These are phyloP conservation scores for Pseudochirops cupreus DNA, from an alignment of 2,797 vertebrate species.

Conservation along the genomic window DNA sequence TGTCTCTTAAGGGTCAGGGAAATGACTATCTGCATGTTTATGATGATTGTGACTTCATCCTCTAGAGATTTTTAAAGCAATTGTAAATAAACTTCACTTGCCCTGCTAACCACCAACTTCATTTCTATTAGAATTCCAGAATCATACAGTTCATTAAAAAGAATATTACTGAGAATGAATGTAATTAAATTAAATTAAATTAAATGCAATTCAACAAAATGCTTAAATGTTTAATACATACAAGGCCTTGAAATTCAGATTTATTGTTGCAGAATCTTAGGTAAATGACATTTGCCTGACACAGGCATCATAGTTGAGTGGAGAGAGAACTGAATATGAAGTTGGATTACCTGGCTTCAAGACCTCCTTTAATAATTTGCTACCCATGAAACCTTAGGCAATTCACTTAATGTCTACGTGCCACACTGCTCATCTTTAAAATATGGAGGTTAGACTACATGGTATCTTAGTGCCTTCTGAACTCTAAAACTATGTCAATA, in stretches of 20 bases:
- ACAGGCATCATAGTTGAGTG: neutral
- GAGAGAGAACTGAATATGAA: neutral
- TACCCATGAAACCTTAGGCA: neutral
- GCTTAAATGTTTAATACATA: neutral
- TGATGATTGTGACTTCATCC: constrained; percentile 32
- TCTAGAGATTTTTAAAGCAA: constrained; percentile 30
- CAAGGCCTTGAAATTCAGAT: neutral
- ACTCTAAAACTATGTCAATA: neutral
- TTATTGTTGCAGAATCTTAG: neutral
- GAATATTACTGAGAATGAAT: neutral
- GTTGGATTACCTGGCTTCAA: neutral
- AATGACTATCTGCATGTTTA: constrained; percentile 51
- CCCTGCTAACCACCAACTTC: constrained; percentile 44
- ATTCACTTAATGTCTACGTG: neutral
- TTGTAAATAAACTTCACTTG: constrained; percentile 45
- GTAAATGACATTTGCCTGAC: neutral
- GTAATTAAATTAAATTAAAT: neutral
- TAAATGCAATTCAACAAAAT: neutral
- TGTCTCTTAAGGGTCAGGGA: constrained; percentile 35
- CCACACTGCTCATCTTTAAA: neutral
- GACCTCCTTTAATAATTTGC: neutral
- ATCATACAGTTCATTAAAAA: neutral
- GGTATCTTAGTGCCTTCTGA: neutral
- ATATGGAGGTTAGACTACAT: neutral
- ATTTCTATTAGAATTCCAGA: neutral